A percentile compares a stretch with the other conserved stretches of the same genome.
Evolutionary conservation across 2,113 vertebrate genomes (phyloP).

Genomic region (Toxotes jaculatrix): DNA sequence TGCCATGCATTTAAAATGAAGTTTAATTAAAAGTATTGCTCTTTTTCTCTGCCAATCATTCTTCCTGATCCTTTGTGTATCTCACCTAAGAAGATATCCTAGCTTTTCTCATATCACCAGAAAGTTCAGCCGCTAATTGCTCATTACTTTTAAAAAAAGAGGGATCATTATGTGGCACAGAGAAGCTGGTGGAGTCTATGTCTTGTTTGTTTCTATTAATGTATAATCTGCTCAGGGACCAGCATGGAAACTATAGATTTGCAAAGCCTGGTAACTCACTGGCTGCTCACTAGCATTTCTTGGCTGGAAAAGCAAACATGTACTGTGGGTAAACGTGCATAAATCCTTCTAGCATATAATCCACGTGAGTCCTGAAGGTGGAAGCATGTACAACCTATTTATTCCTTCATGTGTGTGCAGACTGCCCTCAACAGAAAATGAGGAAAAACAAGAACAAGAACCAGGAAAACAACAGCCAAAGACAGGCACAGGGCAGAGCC

Average conservation of each 20-base stretch:
- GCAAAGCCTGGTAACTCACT: background rate
- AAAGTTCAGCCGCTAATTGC: background rate
- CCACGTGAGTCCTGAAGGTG: background rate
- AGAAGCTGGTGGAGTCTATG: background rate
- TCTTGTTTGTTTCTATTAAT: background rate
- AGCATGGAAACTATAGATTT: no score
- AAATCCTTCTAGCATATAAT: background rate
- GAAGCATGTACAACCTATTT: background rate
- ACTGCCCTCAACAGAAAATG: background rate
- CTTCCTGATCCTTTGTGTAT: background rate
- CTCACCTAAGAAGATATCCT: background rate
- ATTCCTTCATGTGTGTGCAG: background rate
- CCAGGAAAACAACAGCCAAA: constrained; percentile 20
- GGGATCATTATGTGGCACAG: background rate
- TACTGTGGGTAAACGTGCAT: background rate
- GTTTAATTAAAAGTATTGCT: background rate
- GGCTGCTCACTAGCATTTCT: background rate
- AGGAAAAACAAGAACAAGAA: background rate
- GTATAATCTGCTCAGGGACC: background rate
- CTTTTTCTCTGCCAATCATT: constrained; percentile 1
- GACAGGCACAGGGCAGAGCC: background rate
- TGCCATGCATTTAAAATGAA: background rate
- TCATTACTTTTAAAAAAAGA: background rate
- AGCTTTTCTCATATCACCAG: background rate
- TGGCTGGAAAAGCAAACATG: no score